A percentile compares a stretch with the other conserved stretches of the same genome.
Conservation (phyloP, 2,113 vertebrate species). For the Anguilla rostrata region DNA sequence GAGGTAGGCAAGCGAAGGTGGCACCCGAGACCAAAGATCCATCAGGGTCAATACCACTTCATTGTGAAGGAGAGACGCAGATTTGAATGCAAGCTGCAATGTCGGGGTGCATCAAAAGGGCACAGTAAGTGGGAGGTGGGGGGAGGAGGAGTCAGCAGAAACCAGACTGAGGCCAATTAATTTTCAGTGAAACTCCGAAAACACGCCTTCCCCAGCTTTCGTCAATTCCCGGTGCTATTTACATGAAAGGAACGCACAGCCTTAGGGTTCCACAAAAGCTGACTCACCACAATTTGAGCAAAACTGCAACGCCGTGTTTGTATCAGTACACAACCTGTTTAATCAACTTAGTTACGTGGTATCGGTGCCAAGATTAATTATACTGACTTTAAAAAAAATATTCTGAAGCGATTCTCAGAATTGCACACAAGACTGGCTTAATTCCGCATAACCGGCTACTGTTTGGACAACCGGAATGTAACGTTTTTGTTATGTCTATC, state of each 20-base stretch:
- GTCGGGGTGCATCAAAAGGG: too few species aligned
- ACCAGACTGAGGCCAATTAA: too few species aligned
- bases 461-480: background rate
- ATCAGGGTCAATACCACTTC: too few species aligned
- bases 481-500: constrained; percentile 13
- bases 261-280: background rate
- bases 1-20: too few species aligned
- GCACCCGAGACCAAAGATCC: too few species aligned
- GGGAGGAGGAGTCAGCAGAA: too few species aligned
- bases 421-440: constrained; percentile 29
- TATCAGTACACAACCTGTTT: background rate
- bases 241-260: background rate
- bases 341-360: background rate
- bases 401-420: constrained; percentile 32
- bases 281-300: background rate
- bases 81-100: too few species aligned
- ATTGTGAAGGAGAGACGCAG: too few species aligned
- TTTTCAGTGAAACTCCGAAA: background rate
- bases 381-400: constrained; percentile 4
- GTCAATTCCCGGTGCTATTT: background rate
- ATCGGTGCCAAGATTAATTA: background rate
- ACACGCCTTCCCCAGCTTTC: background rate
- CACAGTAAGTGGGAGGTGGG: too few species aligned
- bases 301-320: background rate
- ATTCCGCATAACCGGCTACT: constrained; percentile 14